These are phyloP conservation scores for Sitophilus oryzae DNA, from an alignment of 1,140 invertebrate genomes.

Conservation along the genomic window DNA sequence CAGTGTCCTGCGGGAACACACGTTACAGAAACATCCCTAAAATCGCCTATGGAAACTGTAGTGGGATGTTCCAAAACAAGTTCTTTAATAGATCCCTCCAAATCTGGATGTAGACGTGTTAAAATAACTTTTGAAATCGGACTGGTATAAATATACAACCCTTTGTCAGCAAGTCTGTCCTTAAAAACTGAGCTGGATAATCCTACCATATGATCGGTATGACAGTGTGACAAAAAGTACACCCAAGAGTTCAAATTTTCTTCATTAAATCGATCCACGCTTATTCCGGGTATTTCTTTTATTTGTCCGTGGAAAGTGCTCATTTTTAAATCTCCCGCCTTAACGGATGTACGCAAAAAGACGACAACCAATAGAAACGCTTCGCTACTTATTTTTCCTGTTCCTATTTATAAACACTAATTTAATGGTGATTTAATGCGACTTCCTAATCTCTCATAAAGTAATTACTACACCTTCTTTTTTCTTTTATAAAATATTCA, in stretches of 20 bases:
- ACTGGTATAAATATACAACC: slow-evolving; percentile 45
- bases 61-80: slow-evolving; percentile 35
- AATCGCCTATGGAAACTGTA: slow-evolving; percentile 26
- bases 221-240: slow-evolving; percentile 65
- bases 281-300: slow-evolving; percentile 56
- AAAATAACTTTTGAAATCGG: slow-evolving; percentile 45
- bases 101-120: slow-evolving; percentile 26
- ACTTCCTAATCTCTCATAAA: no score
- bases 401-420: background rate
- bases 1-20: slow-evolving; percentile 63
- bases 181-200: slow-evolving; percentile 38
- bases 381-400: background rate
- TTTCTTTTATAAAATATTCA: no score
- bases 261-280: slow-evolving; percentile 55
- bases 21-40: slow-evolving; percentile 49
- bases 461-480: no score
- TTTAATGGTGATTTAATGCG: no score
- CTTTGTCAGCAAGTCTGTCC: slow-evolving; percentile 26
- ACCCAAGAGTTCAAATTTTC: slow-evolving; percentile 47
- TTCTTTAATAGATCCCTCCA: slow-evolving; percentile 35
- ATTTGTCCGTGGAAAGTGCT: slow-evolving; percentile 57
- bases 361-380: background rate
- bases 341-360: slow-evolving; percentile 10
- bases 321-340: slow-evolving; percentile 42
- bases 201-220: slow-evolving; percentile 62